A percentile compares a stretch with the other conserved stretches of the same genome.
Evolutionary conservation across 2,797 vertebrate species (phyloP).

Genomic region (Cirrhinus mrigala): DNA sequence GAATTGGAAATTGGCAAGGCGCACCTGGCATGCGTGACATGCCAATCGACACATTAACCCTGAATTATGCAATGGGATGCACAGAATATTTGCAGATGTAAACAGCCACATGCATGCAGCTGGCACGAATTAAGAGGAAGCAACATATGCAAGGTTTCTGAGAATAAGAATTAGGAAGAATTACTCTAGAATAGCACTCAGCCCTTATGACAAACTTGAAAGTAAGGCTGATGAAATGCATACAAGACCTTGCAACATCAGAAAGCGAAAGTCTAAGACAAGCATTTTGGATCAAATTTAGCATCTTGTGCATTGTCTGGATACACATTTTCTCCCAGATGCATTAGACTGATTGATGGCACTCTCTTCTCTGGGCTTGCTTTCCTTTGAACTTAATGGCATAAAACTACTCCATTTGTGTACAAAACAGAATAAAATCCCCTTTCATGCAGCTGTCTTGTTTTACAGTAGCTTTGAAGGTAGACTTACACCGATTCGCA

Average conservation of each 20-base stretch:
- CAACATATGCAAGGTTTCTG: constrained; percentile 36
- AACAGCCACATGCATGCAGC: constrained; percentile 35
- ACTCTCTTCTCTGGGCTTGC: constrained; percentile 26
- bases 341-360: constrained; percentile 50
- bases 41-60: constrained; percentile 56
- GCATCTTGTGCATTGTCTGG: constrained; percentile 27
- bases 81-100: constrained; percentile 16
- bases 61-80: constrained; percentile 45
- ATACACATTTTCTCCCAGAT: constrained; percentile 40
- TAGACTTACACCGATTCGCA: constrained; percentile 10
- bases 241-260: background rate
- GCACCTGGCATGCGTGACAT: constrained; percentile 31
- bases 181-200: background rate
- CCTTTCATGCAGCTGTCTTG: constrained; percentile 40
- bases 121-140: constrained; percentile 25
- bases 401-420: constrained; percentile 50
- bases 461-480: constrained; percentile 53
- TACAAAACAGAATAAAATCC: constrained; percentile 55
- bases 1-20: constrained; percentile 48
- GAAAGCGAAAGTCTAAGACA: background rate
- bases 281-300: constrained; percentile 36
- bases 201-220: background rate
- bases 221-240: background rate
- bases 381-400: constrained; percentile 54
- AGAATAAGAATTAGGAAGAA: background rate